Evolutionary conservation across 1,140 invertebrate species (phyloP).

Genomic region (Eurosta solidaginis): DNA sequence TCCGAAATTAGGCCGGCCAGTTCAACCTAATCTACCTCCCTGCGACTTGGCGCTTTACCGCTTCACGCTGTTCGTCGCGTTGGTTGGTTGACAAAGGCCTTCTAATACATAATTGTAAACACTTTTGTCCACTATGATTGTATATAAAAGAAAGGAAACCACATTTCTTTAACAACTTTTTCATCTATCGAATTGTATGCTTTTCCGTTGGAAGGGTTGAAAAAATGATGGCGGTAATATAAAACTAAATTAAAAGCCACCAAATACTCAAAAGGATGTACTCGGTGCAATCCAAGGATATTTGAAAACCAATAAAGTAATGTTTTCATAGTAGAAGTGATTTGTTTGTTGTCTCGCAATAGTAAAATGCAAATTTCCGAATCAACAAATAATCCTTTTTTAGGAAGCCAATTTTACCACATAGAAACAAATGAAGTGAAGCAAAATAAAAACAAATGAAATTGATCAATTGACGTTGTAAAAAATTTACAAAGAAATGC

Average conservation of each 20-base stretch:
- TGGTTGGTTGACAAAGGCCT: no score
- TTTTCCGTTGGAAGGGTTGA: no score
- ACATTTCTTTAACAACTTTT: no score
- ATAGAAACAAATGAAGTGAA: background rate
- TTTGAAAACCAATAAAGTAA: background rate
- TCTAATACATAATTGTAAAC: no score
- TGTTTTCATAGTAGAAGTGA: background rate
- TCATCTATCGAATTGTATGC: no score
- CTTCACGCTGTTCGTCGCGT: no score
- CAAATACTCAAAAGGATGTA: background rate
- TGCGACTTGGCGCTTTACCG: no score
- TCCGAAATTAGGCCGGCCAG: no score
- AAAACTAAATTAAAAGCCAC: background rate
- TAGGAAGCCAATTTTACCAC: background rate
- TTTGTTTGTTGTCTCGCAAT: background rate
- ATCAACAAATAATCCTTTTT: constrained; percentile 9
- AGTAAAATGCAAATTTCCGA: background rate
- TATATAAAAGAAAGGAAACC: no score
- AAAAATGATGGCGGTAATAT: no score
- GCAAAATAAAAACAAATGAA: background rate
- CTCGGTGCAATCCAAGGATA: background rate
- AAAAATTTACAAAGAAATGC: constrained; percentile 9
- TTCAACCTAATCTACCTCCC: no score
- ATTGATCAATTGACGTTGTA: background rate
- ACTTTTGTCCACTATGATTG: no score